Evolutionary conservation across 23 tunicate species (phyloP), one percentile per base, ranked within the genome.

Genomic region (Botrylloides violaceus): DNA sequence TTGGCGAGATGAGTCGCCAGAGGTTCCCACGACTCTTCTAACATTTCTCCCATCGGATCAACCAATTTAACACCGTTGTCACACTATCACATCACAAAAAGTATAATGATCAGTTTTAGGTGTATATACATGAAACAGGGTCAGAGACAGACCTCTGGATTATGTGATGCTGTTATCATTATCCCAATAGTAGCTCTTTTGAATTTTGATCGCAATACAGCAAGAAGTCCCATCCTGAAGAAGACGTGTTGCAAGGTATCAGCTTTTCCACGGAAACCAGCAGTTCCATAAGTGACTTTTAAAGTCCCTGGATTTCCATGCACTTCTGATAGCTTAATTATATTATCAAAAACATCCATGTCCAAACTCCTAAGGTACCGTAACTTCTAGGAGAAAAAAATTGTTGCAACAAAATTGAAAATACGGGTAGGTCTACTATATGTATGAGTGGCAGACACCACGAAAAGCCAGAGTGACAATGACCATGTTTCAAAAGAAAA

Each of bases 151-250:
- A 90, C 97, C 82, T 76, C 98, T 2, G 98, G 98, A 39, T 93
- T 93, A 61, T 93, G 98, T 2, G 94, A 85, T 32, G 98, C 98
- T 36, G 98, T 93, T 9, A 80, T 91, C 98, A 93, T 93, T n/a
- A 93, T 73, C 34, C 91, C 98, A 61, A 86, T 86, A 25, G 88
- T 86, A 24, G 83, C 68, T 77, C 71, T 66, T 49, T 25, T 70
- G 24, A 39, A 57, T 37, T 81, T 81, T 4, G 98, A 81, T 18
- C 98, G 30, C 55, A 93, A 61, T 2, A 76, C 90, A 58, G 98
- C 94, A 0, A 85, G 79, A 29, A 93, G 19, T 65, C 98, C 98
- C 94, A 86, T 85, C 37, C 98, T 61, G 47, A 80, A 85, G 65
- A 93, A 86, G 20, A 93, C 58, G 66, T 84, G 87, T 47, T 85